Percentiles rank a stretch among this genome's conserved stretches.
Conservation (phyloP, 2,888 invertebrate species). For the Nyleta sp. region DNA sequence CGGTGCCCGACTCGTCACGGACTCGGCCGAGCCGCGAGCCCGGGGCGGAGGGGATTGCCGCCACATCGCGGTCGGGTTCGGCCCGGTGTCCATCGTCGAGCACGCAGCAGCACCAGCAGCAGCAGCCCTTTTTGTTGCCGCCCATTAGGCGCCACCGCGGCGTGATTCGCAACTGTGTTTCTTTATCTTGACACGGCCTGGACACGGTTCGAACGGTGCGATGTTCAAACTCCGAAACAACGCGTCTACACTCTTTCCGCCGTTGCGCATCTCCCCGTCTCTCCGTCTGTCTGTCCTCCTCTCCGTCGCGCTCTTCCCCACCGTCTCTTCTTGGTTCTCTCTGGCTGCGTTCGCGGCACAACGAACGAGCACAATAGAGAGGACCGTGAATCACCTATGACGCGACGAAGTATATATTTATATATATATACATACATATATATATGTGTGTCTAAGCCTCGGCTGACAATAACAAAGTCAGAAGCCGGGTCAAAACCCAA, state of each 20-base stretch:
- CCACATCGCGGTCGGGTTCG: constrained; percentile 44
- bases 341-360: constrained; percentile 38
- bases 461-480: constrained; percentile 52
- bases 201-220: constrained; percentile 66
- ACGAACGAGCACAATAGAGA: constrained; percentile 55
- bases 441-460: constrained; percentile 35
- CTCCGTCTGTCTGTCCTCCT: too few relatives aligned
- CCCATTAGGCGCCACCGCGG: constrained; percentile 82
- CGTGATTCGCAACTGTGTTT: constrained; percentile 81
- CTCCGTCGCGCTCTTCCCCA: background rate
- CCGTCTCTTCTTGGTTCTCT: constrained; percentile 23
- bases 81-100: constrained; percentile 52
- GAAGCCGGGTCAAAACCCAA: constrained; percentile 44
- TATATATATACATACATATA: too few relatives aligned
- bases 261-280: background rate
- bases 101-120: too few relatives aligned
- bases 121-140: constrained; percentile 80
- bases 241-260: constrained; percentile 26
- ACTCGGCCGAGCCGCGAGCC: constrained; percentile 38
- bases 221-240: constrained; percentile 59
- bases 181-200: constrained; percentile 75
- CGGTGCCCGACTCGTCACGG: constrained; percentile 37
- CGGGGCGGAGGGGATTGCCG: constrained; percentile 14
- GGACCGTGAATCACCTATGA: constrained; percentile 64
- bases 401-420: constrained; percentile 57